Evolutionary conservation across 2,888 invertebrate species (phyloP), one percentile per base, ranked within the genome.

Genomic region (Drosophila lacicola): DNA sequence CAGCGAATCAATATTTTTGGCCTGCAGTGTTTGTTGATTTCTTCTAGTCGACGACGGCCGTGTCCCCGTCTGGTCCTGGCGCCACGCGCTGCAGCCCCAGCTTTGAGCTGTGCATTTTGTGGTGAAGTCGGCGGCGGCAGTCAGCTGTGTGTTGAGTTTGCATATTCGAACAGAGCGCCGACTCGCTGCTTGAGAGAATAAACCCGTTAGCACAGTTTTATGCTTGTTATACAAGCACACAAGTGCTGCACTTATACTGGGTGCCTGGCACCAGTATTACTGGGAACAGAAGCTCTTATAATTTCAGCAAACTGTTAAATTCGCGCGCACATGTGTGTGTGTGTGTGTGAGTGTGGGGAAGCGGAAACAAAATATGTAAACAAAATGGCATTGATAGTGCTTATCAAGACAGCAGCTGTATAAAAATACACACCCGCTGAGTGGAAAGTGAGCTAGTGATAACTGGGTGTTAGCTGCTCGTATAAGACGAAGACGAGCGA

Each of bases 1-100:
- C 42, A 73, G 53, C 60, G 60, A 74, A 72, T 85, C 87, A 82
- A 85, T 85, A 85, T 71, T 75, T 78, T 72, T 61, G 46, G 55
- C 72, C 61, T 63, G 63, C 60, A 41, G 64, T 55, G 51, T 50
- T 66, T 51, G 46, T 17, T 77, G 58, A 64, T 67, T 61, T 62
- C 68, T 70, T 71, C 36, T 50, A 42, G 58, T 61, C 29, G 29
- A 8, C 29, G 29, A 8, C 29, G 29, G 29, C 29, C 29, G 2
- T 29, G 29, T 29, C 2, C 44, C 47, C 46, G 45, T 33, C 70
- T 51, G 34, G 56, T 65, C 49, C 45, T 58, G 33, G 37, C 46
- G 44, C 33, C 29, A 29, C 19, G 49, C 10, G 73, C 76, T 66
- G 68, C 70, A 77, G 60, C 67, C 50, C 44, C 44, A 76, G 66